Base-by-base conservation (phyloP, 64 coral and sea anemone genomes). In the Platygyra sinensis region DNA sequence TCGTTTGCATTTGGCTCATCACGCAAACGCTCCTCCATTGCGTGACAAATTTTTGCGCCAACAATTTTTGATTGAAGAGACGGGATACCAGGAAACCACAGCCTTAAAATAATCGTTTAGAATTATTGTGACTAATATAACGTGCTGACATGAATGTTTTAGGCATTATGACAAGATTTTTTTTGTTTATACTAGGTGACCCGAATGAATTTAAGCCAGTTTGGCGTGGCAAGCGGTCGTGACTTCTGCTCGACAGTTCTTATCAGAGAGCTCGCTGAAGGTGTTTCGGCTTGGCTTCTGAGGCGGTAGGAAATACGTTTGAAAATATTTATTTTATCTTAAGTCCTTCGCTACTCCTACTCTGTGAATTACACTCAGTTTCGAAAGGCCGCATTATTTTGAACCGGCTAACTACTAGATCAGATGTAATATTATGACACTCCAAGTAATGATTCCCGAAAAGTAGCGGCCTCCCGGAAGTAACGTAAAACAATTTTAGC, bases 171-270 rank as follows among this genome's bases (percentile, higher is more conserved):
- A 20, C 29, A 31, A 20, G 30, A 29, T 30, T 64, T 57, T 82
- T 63, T 8, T 10, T 5, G 42, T 49, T 15, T 63, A 9, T 12
- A 59, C 73, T 61, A 94, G 87, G 52, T 94, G 6, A 67, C 22
- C 42, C 80, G 88, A 27, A 83, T 90, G 87, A 97, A 31, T 97
- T 77, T 63, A 97, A 91, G 74, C 87, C 95, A 69, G 72, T 94
- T 29, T 97, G 95, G 95, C 95, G 5, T 92, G 12, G 74, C 95
- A 1, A 97, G 88, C 76, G 95, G 91, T 80, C 87, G 95, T 50
- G 95, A 97, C 86, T 91, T 97, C 51, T 90, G 88, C 28, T 88
- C 77, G 30, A 22, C 88, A 39, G 71, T 31, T 10, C 65, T 80
- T 72, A 8, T 90, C 39, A 82, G 77, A 60, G 95, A 97, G 73